Evolutionary conservation across 2,797 vertebrate genomes (phyloP).

Genomic region (Pipistrellus kuhlii): DNA sequence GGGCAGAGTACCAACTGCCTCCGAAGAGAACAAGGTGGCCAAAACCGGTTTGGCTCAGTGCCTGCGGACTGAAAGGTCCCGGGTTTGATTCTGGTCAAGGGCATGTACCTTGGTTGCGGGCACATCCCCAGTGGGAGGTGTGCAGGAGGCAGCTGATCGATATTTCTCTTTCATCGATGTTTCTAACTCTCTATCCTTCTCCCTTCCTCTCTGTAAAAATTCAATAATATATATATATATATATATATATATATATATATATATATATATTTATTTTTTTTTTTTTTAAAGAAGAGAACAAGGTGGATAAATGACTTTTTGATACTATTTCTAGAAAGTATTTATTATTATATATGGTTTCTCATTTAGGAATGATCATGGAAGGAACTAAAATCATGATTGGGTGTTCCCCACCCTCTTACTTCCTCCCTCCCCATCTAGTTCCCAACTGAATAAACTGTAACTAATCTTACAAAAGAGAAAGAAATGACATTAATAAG

Average conservation of each 20-base stretch:
- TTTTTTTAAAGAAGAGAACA: background rate
- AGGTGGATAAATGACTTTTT: background rate
- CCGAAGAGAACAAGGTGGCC: background rate
- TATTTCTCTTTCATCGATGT: no score
- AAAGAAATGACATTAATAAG: background rate
- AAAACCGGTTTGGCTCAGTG: no score
- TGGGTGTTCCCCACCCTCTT: background rate
- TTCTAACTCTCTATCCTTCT: no score
- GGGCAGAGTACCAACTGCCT: background rate
- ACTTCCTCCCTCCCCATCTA: background rate
- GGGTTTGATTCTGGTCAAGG: no score
- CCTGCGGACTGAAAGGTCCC: no score
- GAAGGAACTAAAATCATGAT: background rate
- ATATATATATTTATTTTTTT: no score
- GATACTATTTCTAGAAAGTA: background rate
- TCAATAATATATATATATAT: no score
- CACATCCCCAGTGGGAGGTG: no score
- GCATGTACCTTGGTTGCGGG: no score
- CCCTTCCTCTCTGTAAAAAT: no score
- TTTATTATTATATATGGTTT: background rate
- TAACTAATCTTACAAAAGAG: conserved; percentile 44
- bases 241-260: no score
- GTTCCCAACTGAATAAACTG: background rate
- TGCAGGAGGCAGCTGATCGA: no score
- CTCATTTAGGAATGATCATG: background rate